Conservation (phyloP, 2,888 invertebrate species). For the Cheilosia impressa region DNA sequence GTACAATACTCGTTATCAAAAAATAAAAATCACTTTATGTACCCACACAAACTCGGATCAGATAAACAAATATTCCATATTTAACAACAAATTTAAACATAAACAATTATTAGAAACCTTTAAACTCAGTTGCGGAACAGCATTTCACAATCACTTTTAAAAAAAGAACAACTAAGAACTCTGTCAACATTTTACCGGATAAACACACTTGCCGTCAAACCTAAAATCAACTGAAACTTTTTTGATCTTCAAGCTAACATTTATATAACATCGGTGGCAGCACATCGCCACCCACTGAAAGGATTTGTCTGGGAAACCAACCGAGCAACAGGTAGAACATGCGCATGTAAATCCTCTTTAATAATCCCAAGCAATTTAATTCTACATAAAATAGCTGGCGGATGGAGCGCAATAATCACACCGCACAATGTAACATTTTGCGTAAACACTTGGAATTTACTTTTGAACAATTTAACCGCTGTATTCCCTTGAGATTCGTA, state of each 20-base stretch:
- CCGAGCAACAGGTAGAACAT: conserved; percentile 50
- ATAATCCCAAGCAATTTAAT: conserved; percentile 26
- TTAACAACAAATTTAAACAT: neutral
- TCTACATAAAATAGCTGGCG: neutral
- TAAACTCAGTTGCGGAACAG: conserved; percentile 48
- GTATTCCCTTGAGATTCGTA: conserved; percentile 19
- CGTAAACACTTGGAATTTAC: neutral
- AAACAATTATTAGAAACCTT: conserved; percentile 33
- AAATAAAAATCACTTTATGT: neutral
- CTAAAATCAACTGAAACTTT: conserved; percentile 63
- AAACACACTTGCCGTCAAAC: conserved; percentile 19
- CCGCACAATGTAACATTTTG: neutral
- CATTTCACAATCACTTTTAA: conserved; percentile 13
- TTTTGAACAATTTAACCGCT: conserved; percentile 24
- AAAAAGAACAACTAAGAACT: conserved; percentile 21
- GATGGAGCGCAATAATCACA: neutral
- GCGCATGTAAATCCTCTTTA: conserved; percentile 36
- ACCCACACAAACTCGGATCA: neutral
- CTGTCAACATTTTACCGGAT: conserved; percentile 23
- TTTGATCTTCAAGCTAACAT: conserved; percentile 34
- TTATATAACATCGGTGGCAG: conserved; percentile 55
- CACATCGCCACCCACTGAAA: neutral
- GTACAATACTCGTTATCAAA: neutral
- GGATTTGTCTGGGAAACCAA: neutral
- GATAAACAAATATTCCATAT: neutral